These are phyloP conservation scores for Propithecus coquereli DNA, from an alignment of 2,113 vertebrate species.

Conservation along the genomic window DNA sequence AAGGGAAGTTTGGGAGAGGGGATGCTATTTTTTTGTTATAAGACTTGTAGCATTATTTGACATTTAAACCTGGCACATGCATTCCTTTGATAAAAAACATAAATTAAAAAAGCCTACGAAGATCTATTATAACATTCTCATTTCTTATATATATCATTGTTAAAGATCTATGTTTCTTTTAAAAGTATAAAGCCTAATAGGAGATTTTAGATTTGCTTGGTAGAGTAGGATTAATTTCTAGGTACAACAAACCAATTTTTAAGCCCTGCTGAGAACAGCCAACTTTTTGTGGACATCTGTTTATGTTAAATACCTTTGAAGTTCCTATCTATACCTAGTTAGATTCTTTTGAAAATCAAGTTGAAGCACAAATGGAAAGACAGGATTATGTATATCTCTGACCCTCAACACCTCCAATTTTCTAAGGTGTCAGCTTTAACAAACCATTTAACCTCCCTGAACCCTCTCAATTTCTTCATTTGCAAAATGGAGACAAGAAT, in stretches of 20 bases:
- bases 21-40: background rate
- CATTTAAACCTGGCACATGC: background rate
- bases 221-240: background rate
- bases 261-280: background rate
- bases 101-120: background rate
- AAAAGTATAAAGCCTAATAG: background rate
- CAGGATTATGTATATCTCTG: background rate
- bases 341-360: background rate
- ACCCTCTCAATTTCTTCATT: background rate
- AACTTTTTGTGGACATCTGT: background rate
- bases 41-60: background rate
- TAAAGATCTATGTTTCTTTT: background rate
- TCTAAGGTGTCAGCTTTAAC: background rate
- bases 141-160: background rate
- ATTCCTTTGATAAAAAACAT: background rate
- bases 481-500: background rate
- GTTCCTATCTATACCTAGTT: background rate
- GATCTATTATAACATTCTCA: background rate
- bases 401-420: background rate
- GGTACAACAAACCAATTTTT: background rate
- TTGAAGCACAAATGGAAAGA: background rate
- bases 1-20: background rate
- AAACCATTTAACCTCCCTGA: background rate
- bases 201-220: background rate
- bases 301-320: background rate